These are phyloP conservation scores for Microctenopoma stevenorrisi DNA, from an alignment of 2,797 vertebrate genomes.

Conservation along the genomic window DNA sequence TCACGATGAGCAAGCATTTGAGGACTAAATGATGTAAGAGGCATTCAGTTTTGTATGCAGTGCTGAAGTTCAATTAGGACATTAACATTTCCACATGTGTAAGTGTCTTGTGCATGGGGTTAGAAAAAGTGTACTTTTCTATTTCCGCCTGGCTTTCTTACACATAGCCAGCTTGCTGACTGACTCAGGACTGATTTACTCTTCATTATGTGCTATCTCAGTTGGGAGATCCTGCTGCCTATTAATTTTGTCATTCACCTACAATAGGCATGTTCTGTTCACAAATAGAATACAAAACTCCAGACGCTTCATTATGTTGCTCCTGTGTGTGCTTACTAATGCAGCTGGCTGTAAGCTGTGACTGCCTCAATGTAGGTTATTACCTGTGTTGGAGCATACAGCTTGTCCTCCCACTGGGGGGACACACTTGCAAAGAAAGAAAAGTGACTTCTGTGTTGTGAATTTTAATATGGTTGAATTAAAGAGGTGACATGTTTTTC, in stretches of 20 bases:
- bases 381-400: conserved; percentile 54
- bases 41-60: not conserved
- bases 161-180: conserved; percentile 55
- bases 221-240: conserved; percentile 72
- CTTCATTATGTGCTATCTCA: conserved; percentile 73
- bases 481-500: conserved; percentile 4
- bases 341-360: conserved; percentile 58
- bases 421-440: conserved; percentile 36
- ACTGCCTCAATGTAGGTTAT: conserved; percentile 72
- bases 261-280: conserved; percentile 72
- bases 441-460: conserved; percentile 35
- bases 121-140: conserved; percentile 8
- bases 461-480: conserved; percentile 42
- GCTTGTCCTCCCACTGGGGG: conserved; percentile 46
- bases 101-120: conserved; percentile 23
- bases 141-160: conserved; percentile 26
- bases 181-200: conserved; percentile 76
- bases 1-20: not conserved
- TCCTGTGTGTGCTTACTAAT: conserved; percentile 73
- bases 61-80: conserved; percentile 22
- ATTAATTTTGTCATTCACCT: conserved; percentile 80
- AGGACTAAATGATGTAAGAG: not conserved
- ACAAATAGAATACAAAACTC: conserved; percentile 82
- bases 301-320: conserved; percentile 76
- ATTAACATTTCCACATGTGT: not conserved